Evolutionary conservation across 2,113 vertebrate species (phyloP), one percentile per base, ranked within the genome.

Genomic region (Salvator merianae): DNA sequence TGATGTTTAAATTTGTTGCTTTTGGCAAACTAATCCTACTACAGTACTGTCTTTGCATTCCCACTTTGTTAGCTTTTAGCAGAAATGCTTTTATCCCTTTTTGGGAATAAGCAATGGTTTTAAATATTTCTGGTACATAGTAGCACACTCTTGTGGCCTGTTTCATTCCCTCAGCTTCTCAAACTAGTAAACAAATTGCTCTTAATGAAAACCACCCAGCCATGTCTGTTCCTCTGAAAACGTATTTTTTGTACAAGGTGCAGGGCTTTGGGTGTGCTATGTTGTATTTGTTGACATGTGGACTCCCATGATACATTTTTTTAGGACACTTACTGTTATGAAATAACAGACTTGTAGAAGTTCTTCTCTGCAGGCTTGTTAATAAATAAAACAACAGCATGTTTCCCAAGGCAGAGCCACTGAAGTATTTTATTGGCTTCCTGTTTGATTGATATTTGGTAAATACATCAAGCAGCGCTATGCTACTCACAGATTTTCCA

Each of bases 391-490:
- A 87, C 87, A 91, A 72, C 73, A 70, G 26, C 47, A 10, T 0
- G 0, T 68, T 76, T 91, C 84, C 84, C 34, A 36, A 77, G 50
- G 82, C n/a, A 89, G 70, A 76, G 71, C 65, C 14, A 24, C 30
- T 36, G 22, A 89, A 81, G 66, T 88, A 81, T 38, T 91, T 84
- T 86, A 86, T 90, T 81, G 70, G 80, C 71, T 91, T 88, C 32
- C 87, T 82, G 80, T 73, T 89, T 38, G 30, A 78, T 79, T 40
- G 63, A 70, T 28, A 63, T 77, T 22, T 85, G 79, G 26, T 89
- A 78, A 90, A 87, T 87, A 10, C 20, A 55, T 24, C 72, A 36
- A 72, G 85, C 50, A 77, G 72, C 81, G 66, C 84, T 84, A 72
- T 89, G 38, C 65, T 86, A 65, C 73, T 89, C 91, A 68, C 26